These are phyloP conservation scores for Blennius ocellaris DNA, from an alignment of 2,113 vertebrate species.

Conservation along the genomic window DNA sequence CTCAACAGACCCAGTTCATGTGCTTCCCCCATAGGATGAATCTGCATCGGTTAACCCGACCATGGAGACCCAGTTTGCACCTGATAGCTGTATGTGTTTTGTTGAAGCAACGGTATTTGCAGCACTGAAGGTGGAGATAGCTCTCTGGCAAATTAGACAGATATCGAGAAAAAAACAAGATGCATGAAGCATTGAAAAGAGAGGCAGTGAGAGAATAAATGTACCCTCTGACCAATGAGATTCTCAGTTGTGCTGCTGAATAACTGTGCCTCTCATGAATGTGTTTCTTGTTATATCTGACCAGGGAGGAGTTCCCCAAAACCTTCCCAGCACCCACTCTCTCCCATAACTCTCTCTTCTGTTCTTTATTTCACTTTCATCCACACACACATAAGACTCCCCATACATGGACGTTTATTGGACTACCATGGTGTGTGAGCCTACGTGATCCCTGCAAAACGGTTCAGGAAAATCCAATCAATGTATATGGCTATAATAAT, in stretches of 20 bases:
- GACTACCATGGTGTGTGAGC: constrained; percentile 3
- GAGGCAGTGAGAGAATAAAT: constrained; percentile 14
- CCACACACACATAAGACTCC: constrained; percentile 34
- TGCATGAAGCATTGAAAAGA: background rate
- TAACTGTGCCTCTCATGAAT: constrained; percentile 45
- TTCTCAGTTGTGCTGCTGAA: constrained; percentile 30
- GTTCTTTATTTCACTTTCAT: constrained; percentile 22
- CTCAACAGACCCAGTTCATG: constrained; percentile 32
- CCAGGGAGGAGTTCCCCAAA: constrained; percentile 48
- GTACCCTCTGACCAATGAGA: constrained; percentile 25
- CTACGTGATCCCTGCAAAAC: constrained; percentile 24
- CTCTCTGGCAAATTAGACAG: background rate
- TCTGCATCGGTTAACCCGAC: background rate
- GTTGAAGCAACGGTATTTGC: background rate
- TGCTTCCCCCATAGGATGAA: constrained; percentile 10
- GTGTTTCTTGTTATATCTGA: constrained; percentile 60
- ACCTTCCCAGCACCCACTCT: constrained; percentile 30
- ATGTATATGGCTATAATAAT: background rate
- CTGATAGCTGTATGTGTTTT: constrained; percentile 12
- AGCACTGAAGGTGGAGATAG: background rate
- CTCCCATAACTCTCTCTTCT: constrained; percentile 17
- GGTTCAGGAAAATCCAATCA: background rate
- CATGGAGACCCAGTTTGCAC: constrained; percentile 34
- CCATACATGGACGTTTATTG: constrained; percentile 29
- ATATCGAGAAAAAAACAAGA: background rate